Conservation (phyloP, 2,113 vertebrate species). For the Notarius lentiginosus region DNA sequence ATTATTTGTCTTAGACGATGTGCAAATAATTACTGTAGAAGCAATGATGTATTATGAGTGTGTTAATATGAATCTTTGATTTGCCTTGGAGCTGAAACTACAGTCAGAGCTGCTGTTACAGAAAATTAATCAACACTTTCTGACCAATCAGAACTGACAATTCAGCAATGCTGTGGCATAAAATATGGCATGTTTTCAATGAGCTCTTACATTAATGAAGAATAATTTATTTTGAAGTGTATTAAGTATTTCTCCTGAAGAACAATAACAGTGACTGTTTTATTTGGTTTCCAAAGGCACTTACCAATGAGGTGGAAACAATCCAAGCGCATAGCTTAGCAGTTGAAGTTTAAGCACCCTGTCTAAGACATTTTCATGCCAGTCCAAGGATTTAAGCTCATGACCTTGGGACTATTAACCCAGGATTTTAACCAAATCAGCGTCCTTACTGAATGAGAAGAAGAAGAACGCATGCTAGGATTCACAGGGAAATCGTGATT, state of each 20-base stretch:
- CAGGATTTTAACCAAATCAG: background rate
- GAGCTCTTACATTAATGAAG: background rate
- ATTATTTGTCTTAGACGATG: background rate
- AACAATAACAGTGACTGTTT: background rate
- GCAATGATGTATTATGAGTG: background rate
- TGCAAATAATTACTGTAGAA: background rate
- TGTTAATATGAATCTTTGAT: background rate
- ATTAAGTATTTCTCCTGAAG: background rate
- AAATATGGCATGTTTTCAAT: background rate
- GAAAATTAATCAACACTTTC: background rate
- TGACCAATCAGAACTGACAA: background rate
- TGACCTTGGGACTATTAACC: background rate
- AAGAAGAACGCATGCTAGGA: background rate
- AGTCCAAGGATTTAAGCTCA: background rate
- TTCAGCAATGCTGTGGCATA: background rate
- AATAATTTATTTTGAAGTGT: background rate
- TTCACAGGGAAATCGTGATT: conserved; percentile 33
- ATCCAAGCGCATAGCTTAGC: background rate
- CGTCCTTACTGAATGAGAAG: background rate
- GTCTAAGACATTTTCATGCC: background rate
- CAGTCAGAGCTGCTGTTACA: background rate
- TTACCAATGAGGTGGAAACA: background rate
- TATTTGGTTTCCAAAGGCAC: background rate
- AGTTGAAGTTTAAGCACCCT: background rate
- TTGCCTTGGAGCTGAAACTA: background rate